Conservation (phyloP, 2,113 vertebrate genomes). For the Bufo gargarizans region DNA sequence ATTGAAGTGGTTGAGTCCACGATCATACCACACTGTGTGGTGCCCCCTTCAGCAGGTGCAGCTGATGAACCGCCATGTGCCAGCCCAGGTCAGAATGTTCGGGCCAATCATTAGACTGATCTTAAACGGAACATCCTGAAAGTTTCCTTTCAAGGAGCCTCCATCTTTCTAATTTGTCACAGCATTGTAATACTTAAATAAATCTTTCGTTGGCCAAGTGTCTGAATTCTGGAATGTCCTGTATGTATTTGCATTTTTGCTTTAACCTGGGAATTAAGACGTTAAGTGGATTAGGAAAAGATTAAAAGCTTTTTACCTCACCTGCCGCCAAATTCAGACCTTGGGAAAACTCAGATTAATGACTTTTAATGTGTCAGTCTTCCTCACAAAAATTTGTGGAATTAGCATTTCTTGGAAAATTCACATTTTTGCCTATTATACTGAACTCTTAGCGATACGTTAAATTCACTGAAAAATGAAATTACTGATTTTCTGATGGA, state of each 20-base stretch:
- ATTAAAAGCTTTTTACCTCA: conserved; percentile 54
- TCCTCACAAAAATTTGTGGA: background rate
- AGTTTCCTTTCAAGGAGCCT: background rate
- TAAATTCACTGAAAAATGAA: too few species aligned
- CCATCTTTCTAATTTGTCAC: background rate
- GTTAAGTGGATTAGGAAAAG: conserved; percentile 57
- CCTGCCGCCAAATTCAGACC: conserved; percentile 31
- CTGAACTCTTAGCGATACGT: background rate
- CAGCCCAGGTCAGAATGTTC: background rate
- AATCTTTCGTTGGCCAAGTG: conserved; percentile 14
- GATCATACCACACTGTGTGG: too few species aligned
- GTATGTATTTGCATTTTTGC: conserved; percentile 42
- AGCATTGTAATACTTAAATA: background rate
- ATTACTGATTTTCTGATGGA: background rate
- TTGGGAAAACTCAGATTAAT: conserved; percentile 53
- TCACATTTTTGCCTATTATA: background rate
- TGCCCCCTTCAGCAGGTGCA: too few species aligned
- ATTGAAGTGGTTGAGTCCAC: too few species aligned
- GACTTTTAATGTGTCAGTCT: conserved; percentile 55
- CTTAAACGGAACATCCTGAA: background rate
- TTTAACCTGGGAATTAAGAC: conserved; percentile 49
- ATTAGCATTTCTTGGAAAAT: conserved; percentile 24
- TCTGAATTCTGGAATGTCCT: conserved; percentile 27
- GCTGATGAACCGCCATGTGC: too few species aligned
- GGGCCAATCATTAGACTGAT: background rate